These are phyloP conservation scores for Smittia sp. DNA, from an alignment of 2,888 invertebrate genomes.

Conservation along the genomic window DNA sequence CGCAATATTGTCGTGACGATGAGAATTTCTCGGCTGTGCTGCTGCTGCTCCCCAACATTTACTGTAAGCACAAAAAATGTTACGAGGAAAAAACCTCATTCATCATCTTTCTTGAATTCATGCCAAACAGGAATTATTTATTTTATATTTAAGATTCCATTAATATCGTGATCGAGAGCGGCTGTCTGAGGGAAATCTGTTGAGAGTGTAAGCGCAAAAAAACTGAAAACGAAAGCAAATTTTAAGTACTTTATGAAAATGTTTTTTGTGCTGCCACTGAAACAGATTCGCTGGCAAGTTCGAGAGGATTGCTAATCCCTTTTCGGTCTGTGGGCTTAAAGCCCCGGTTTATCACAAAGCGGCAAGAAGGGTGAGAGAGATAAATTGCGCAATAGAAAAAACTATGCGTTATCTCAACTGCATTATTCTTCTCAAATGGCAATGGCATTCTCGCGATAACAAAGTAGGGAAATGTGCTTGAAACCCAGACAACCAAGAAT, in stretches of 20 bases:
- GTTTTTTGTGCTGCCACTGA: background rate
- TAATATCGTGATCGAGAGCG: constrained; percentile 39
- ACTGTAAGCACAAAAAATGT: background rate
- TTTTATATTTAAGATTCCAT: constrained; percentile 41
- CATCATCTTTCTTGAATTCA: constrained; percentile 31
- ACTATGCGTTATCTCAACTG: background rate
- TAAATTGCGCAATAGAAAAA: background rate
- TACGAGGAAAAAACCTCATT: constrained; percentile 29
- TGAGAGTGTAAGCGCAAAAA: constrained; percentile 13
- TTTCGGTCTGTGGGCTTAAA: background rate
- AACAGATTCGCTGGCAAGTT: background rate
- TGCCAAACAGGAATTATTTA: constrained; percentile 41
- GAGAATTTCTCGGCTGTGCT: background rate
- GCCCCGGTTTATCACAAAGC: background rate
- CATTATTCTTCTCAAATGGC: background rate
- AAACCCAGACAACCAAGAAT: background rate
- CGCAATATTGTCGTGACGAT: background rate
- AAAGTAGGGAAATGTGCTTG: background rate
- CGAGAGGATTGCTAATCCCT: background rate
- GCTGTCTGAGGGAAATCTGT: constrained; percentile 33
- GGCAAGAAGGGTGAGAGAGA: background rate
- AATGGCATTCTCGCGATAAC: background rate
- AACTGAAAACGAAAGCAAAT: constrained; percentile 6
- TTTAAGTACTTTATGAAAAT: background rate
- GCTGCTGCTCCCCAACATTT: background rate